Evolutionary conservation across 2,113 vertebrate species (phyloP), one percentile per base, ranked within the genome.

Genomic region (Procavia capensis): DNA sequence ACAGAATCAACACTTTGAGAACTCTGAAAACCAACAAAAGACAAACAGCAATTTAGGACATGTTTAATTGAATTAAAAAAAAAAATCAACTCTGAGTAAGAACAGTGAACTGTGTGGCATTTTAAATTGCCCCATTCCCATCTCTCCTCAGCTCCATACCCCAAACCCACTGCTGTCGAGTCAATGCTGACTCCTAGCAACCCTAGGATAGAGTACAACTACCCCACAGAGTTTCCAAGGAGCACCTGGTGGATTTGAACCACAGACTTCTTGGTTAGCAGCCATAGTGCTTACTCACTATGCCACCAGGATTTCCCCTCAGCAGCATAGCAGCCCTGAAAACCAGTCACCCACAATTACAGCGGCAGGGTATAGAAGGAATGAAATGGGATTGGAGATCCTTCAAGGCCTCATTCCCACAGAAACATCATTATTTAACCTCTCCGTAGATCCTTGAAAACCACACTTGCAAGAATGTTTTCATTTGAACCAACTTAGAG

Each of bases 1-100:
- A 78, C 84, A 66, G 80, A 84, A 76, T 70, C 78, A 92, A 83
- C 66, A n/a, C 72, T 81, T 89, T 92, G 57, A 85, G 75, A 96
- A 95, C 36, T 25, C 45, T 85, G 64, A 27, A 90, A 76, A 76
- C 81, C 74, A 81, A 68, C 72, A 64, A 87, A 70, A 70, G 68
- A n/a, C 36, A 39, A 34, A 41, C 68, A 72, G 68, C 36, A 39
- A 45, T 87, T 61, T 66, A 43, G 81, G 63, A 25, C 47, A 43
- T 54, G 50, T 3, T 87, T 72, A 85, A 92, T 74, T 57, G 57
- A 70, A n/a, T n/a, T n/a, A 59, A 59, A 59, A 59, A 59, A 59
- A 59, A 59, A 59, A 5, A 59, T 22, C 22, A 4, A 59, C 19
- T 59, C 29, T 93, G 66, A 20, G 6, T 20, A 89, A 83, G 25